Evolutionary conservation across 1,140 invertebrate species (phyloP), one percentile per base, ranked within the genome.

Genomic region (Chelonus insularis): DNA sequence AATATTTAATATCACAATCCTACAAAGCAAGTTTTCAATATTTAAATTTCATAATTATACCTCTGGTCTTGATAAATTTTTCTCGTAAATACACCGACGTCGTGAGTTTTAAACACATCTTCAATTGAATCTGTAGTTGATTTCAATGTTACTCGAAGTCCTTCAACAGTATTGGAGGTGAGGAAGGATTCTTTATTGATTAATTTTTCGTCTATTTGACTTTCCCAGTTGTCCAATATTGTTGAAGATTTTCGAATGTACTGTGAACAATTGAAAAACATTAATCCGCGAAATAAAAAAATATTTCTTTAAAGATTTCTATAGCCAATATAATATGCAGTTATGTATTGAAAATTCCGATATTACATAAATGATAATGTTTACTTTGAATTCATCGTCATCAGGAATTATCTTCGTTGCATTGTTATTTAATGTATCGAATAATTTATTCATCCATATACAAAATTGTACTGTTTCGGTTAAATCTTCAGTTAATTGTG

Each of bases 391-490:
- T 7, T 58, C 12, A 4, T 32, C 3, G 18, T 34, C 48, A 32
- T 20, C 14, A 1, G 56, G 1, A 1, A 47, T 7, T 29, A 41
- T 25, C 6, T 8, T 14, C 12, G 4, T 16, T 4, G 0, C 18
- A 9, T 41, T 50, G 0, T 29, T 23, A 45, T 61, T 61, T 5
- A 61, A 16, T 1, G 47, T 12, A 54, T 54, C 59, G 43, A 61
- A 61, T 12, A 61, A 20, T 11, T 61, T 29, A 14, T 58, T 58
- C 0, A 58, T 58, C 56, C 23, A 58, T 25, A 20, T 21, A 20
- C 56, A 58, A 21, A 58, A 47, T 0, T 25, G 12, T 16, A 11
- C 25, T 7, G 12, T 47, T n/a, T n/a, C n/a, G n/a, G n/a, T n/a
- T n/a, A n/a, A 41, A 9, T 41, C 11, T 57, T 4, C 12, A 37